Base-by-base conservation (phyloP, 2,113 vertebrate species). In the Erpornis zantholeuca region DNA sequence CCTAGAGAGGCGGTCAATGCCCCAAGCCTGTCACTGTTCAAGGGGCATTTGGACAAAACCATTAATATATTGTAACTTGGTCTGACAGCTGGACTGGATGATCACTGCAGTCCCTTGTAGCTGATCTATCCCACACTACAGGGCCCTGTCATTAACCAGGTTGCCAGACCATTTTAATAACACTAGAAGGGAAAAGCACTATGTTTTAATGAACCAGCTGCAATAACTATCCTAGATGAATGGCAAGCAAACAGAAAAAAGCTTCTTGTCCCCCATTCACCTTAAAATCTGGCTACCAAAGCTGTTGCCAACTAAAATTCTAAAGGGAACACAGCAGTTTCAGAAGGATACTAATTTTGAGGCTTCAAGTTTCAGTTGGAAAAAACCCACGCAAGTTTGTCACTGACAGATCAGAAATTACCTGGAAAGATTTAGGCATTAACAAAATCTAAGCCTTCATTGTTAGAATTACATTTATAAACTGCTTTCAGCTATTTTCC, bases 1-100 rank as follows among this genome's bases (percentile, higher is more conserved):
- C 10, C 35, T 9, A 16, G 23, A 35, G 14, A 45, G 8, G 12
- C 1, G 1, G 4, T 4, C 0, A 0, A 50, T 47, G 49, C 12
- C 36, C 29, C 23, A 86, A 13, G 28, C 6, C 19, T 73, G 18
- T 24, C 64, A 56, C 23, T 11, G 9, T 18, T 61, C 31, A 25
- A 78, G 12, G 78, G 11, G 12, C n/a, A 40, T 64, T 38, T 65
- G 28, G 36, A 53, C 13, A 88, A 64, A 7, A 1, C 24, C 36
- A 31, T 44, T 44, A 63, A 35, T 3, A 31, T 4, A 18, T 2
- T 65, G 44, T 61, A 66, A 53, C 56, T 53, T 16, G 14, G 11
- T 47, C 45, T 66, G 19, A 24, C 24, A 90, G 28, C 10, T 50
- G 53, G 35, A 68, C 44, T 54, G 35, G 16, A 18, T 18, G 31